Evolutionary conservation across 2,113 vertebrate genomes (phyloP), one percentile per base, ranked within the genome.

Genomic region (Benitochromis conjunctus): DNA sequence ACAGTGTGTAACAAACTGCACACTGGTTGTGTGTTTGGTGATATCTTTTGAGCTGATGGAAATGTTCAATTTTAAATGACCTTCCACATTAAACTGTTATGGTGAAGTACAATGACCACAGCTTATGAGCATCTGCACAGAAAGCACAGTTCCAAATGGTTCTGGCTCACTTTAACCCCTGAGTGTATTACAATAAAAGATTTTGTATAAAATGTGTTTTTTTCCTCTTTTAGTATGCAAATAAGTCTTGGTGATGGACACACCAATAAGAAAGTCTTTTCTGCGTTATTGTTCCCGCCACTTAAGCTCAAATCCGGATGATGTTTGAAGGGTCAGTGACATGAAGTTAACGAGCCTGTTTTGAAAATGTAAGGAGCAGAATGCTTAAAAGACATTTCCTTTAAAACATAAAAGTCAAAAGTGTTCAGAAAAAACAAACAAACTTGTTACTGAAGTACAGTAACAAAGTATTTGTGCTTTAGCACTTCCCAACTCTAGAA

Each of bases 321-420:
- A 0, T 64, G 36, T 64, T 2, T 64, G 9, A n/a, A 36, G 0
- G 0, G 60, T 5, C 10, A 64, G 60, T 64, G 18, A 64, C 60
- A 64, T 64, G 18, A 64, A 21, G 11, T 66, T 38, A 41, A 66
- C 62, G 21, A 66, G 34, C 19, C 38, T 64, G 60, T 64, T 38
- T 64, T 64, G 34, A n/a, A 64, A 64, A 64, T 64, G 34, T 8
- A 64, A 64, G 60, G 34, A 64, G 6, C 11, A 21, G 19, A 41
- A 66, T 21, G 0, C 21, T 26, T 26, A 26, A 41, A 19, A 41
- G 60, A 11, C 10, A 2, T 64, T 64, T 64, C 19, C 38, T 18
- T 38, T 64, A 64, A 13, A 64, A 64, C 29, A 64, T 64, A 64
- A 21, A 13, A 41, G 38, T 4, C 10, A 41, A 10, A 41, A 64